Conservation (phyloP, 2,888 invertebrate species). For the Agrotis ipsilon region DNA sequence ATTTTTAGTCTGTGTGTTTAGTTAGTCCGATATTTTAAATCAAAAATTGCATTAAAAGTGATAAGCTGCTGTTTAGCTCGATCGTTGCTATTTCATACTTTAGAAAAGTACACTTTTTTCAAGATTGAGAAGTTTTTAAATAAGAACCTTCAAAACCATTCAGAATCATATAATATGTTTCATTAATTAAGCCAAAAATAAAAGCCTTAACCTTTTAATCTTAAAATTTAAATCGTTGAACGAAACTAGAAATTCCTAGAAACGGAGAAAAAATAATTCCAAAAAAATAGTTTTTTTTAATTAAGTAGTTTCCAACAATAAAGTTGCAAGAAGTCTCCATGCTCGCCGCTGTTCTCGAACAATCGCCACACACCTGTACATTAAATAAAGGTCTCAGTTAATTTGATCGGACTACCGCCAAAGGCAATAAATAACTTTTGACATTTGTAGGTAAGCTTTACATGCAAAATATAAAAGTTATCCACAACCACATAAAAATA, state of each 20-base stretch:
- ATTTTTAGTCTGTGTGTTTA: slow-evolving; percentile 4
- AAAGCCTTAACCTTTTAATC: not conserved
- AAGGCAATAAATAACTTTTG: slow-evolving; percentile 51
- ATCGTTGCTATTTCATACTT: not conserved
- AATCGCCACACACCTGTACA: slow-evolving; percentile 49
- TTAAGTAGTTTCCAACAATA: not conserved
- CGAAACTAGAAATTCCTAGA: not conserved
- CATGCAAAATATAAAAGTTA: slow-evolving; percentile 27
- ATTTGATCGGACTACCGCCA: slow-evolving; percentile 47
- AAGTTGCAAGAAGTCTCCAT: slow-evolving; percentile 46
- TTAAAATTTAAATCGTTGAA: too few relatives aligned
- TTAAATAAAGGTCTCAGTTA: slow-evolving; percentile 48
- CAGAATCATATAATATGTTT: not conserved
- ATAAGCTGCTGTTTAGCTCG: not conserved
- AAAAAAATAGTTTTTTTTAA: too few relatives aligned
- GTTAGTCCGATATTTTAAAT: not conserved
- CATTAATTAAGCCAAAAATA: not conserved
- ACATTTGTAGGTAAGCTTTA: slow-evolving; percentile 28
- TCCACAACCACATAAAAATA: slow-evolving; percentile 1
- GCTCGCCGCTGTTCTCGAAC: slow-evolving; percentile 52
- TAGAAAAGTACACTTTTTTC: not conserved
- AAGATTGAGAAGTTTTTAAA: not conserved
- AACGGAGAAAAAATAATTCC: not conserved
- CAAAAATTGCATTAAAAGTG: too few relatives aligned
- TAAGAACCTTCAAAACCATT: too few relatives aligned